Base-by-base conservation (phyloP, 2,888 invertebrate genomes). In the Lathronympha strigana region DNA sequence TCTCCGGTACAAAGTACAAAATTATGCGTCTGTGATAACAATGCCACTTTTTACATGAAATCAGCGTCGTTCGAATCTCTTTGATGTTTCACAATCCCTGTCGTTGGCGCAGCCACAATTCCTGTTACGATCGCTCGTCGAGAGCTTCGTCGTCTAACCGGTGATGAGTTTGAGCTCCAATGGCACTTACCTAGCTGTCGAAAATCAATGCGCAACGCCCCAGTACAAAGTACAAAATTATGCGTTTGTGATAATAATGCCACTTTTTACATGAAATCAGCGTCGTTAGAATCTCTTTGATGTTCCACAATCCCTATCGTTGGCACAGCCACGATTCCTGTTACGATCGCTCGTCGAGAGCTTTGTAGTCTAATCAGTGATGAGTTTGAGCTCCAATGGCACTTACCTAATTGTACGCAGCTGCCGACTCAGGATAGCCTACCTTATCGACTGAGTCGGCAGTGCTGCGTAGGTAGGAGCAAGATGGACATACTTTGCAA, bases 201-300 rank as follows among this genome's bases (percentile, higher is more conserved):
- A n/a, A n/a, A n/a, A n/a, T n/a, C n/a, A n/a, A n/a, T n/a, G n/a
- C n/a, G n/a, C n/a, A n/a, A n/a, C n/a, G n/a, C 0, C 5, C n/a
- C 9, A n/a, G 49, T 68, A 78, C 76, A 79, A 81, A 79, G 77
- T 73, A 75, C 69, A 76, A 78, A 79, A 79, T 76, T 79, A 82
- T 81, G 79, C 79, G 76, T 73, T 74, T 76, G 76, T 78, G 84
- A 87, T 88, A 89, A 87, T 84, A 86, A 86, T 84, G 81, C 78
- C 81, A 86, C 80, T 87, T 85, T 84, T 84, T 81, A 80, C 81
- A 81, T 84, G 83, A 84, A 89, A 87, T 87, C 87, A 87, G 85
- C 85, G 80, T 80, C 81, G 78, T 80, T 80, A 79, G 77, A 76
- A 72, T 83, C 83, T 79, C 85, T 89, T 90, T 90, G 89, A 90